These are phyloP conservation scores for Melanophora roralis DNA, from an alignment of 2,888 invertebrate species.

Conservation along the genomic window DNA sequence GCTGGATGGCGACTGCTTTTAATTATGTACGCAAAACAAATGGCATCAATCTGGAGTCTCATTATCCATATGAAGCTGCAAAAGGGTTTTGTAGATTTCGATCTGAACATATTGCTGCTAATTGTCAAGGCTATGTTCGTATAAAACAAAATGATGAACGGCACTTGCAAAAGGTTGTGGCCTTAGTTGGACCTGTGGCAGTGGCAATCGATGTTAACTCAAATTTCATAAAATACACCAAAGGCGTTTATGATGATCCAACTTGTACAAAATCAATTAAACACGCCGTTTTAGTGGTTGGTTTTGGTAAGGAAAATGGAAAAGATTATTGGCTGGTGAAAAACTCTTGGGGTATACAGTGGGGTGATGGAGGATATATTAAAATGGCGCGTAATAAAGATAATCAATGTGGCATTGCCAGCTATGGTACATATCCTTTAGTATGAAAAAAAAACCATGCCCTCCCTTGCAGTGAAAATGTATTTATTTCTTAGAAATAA, in stretches of 20 bases:
- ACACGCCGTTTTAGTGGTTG: constrained; percentile 82
- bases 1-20: constrained; percentile 88
- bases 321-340: constrained; percentile 84
- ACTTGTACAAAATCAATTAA: constrained; percentile 85
- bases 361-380: constrained; percentile 92
- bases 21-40: constrained; percentile 87
- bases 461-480: too few relatives aligned
- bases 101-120: constrained; percentile 83
- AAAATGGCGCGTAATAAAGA: constrained; percentile 90
- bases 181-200: constrained; percentile 89
- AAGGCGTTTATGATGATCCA: constrained; percentile 88
- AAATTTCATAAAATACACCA: constrained; percentile 90
- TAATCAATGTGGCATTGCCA: constrained; percentile 93
- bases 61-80: constrained; percentile 90
- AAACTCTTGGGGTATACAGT: constrained; percentile 84
- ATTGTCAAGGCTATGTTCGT: constrained; percentile 89
- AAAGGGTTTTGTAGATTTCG: constrained; percentile 85
- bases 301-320: constrained; percentile 76
- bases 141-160: constrained; percentile 84
- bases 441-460: background rate
- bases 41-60: constrained; percentile 92
- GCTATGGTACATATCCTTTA: constrained; percentile 24
- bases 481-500: too few relatives aligned
- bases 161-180: constrained; percentile 86
- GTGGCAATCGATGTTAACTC: constrained; percentile 93